phyloP scores from a whole-genome alignment of 2,888 invertebrate genomes.

The Hermaeophaga mercurialis region DNA sequence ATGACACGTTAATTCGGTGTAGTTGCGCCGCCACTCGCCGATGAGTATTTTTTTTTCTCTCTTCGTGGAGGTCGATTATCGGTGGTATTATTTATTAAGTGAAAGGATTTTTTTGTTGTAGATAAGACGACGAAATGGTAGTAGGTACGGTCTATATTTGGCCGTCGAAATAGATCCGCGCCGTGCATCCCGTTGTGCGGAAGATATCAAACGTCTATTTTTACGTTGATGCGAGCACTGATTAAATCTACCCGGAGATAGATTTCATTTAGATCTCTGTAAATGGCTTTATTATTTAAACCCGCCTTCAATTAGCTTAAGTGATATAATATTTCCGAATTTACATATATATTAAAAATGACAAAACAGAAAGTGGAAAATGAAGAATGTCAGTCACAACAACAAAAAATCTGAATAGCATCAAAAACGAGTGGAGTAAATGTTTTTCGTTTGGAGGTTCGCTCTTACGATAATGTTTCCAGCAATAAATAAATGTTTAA shows the following conservation, averaged over 20 bases:
- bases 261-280: conserved; percentile 1
- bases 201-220: conserved; percentile 8
- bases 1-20: not conserved
- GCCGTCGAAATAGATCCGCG: conserved; percentile 6
- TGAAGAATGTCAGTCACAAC: too few relatives aligned
- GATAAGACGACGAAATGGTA: conserved; percentile 4
- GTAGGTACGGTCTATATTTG: conserved; percentile 18
- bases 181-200: conserved; percentile 8
- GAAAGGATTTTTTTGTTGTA: conserved; percentile 15
- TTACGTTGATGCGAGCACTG: not conserved
- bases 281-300: conserved; percentile 5
- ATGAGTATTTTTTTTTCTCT: conserved; percentile 19
- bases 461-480: too few relatives aligned
- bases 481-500: not conserved
- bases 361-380: too few relatives aligned
- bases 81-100: conserved; percentile 18
- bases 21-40: conserved; percentile 11
- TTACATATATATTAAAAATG: too few relatives aligned
- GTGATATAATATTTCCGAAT: not conserved
- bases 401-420: too few relatives aligned
- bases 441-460: too few relatives aligned
- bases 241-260: not conserved
- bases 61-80: conserved; percentile 20
- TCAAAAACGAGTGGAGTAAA: too few relatives aligned
- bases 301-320: conserved; percentile 7